Evolutionary conservation across 2,888 invertebrate species (phyloP).

Genomic region (Tetrapedia diversipes): DNA sequence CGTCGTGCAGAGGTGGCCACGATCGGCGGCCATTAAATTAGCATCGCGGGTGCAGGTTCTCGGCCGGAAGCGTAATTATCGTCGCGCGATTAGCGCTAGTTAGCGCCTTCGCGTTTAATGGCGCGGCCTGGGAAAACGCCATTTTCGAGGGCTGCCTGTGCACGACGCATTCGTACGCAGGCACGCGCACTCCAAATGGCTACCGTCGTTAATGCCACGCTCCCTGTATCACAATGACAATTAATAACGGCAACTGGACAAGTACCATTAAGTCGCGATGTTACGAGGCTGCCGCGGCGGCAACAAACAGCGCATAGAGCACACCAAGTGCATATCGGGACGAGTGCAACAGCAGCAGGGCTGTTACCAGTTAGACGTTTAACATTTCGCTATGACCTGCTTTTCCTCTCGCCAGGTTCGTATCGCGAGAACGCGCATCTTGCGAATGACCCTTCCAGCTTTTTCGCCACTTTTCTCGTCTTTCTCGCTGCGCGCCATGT

Average conservation of each 20-base stretch:
- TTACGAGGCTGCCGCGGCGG: conserved; percentile 32
- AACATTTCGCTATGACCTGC: conserved; percentile 39
- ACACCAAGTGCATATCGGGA: conserved; percentile 42
- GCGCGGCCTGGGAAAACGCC: conserved; percentile 32
- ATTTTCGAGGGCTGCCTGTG: conserved; percentile 33
- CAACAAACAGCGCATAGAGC: conserved; percentile 4
- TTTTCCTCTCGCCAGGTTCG: conserved; percentile 14
- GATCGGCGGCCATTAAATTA: conserved; percentile 21
- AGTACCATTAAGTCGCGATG: conserved; percentile 62
- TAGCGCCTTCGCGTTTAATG: conserved; percentile 52
- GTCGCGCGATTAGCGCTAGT: conserved; percentile 36
- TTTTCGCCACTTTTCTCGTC: neutral
- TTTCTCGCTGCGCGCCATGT: too few species aligned
- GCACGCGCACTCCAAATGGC: neutral
- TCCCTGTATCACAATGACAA: conserved; percentile 65
- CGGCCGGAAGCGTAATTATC: conserved; percentile 42
- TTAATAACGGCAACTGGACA: conserved; percentile 65
- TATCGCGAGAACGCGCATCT: conserved; percentile 14
- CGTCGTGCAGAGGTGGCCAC: neutral
- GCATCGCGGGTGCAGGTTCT: conserved; percentile 26
- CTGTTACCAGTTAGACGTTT: conserved; percentile 46
- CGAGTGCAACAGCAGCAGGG: conserved; percentile 13
- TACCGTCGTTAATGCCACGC: conserved; percentile 51
- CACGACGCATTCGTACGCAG: conserved; percentile 25
- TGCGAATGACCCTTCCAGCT: conserved; percentile 29